phyloP scores from a whole-genome alignment of 2,888 invertebrate species.

The Smittia aterrima region DNA sequence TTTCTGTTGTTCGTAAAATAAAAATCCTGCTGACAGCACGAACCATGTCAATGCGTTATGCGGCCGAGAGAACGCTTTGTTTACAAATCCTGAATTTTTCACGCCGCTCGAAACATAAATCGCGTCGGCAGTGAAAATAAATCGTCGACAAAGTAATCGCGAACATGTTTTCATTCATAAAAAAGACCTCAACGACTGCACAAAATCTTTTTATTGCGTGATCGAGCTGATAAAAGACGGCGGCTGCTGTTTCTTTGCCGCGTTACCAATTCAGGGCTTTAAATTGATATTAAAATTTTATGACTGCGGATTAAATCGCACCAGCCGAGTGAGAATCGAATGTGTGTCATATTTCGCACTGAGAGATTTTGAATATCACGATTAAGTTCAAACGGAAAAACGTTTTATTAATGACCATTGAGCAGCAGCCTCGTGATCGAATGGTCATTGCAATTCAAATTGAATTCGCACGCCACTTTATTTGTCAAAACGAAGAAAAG shows the following conservation, averaged over 20 bases:
- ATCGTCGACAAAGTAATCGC: not conserved
- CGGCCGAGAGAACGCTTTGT: no score
- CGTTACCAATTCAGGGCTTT: not conserved
- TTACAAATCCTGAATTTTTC: no score
- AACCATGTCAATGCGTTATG: no score
- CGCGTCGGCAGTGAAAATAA: not conserved
- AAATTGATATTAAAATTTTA: not conserved
- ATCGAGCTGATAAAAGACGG: not conserved
- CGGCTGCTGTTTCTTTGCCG: not conserved
- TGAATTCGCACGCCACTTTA: not conserved
- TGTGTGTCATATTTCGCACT: slow-evolving; percentile 6
- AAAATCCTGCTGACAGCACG: not conserved
- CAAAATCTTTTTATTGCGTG: slow-evolving; percentile 6
- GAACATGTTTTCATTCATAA: not conserved
- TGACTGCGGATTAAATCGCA: not conserved
- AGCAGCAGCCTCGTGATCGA: not conserved
- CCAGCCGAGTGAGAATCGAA: not conserved
- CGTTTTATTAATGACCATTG: not conserved
- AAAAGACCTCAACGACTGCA: not conserved
- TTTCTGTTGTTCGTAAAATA: not conserved
- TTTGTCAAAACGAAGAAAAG: not conserved
- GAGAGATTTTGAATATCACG: not conserved
- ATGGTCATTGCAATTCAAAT: not conserved
- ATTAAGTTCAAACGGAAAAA: not conserved
- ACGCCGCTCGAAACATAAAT: not conserved